These are phyloP conservation scores for Atrina japonica DNA, from an alignment of 2,888 invertebrate species.

Conservation along the genomic window DNA sequence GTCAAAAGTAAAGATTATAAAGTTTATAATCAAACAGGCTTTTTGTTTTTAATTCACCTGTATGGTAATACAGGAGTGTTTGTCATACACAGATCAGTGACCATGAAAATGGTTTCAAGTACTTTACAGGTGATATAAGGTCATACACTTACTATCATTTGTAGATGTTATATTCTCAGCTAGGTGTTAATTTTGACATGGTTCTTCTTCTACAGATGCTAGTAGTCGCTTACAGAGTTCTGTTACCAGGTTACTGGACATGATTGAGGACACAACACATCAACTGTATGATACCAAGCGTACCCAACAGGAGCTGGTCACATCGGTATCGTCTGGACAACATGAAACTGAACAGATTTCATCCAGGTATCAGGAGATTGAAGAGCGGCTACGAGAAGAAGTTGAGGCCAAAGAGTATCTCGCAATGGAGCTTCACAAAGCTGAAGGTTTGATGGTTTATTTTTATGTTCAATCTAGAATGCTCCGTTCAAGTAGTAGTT, in stretches of 20 bases:
- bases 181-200: too few species aligned
- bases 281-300: constrained; percentile 71
- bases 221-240: constrained; percentile 71
- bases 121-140: too few species aligned
- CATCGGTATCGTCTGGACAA: constrained; percentile 59
- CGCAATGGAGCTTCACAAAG: constrained; percentile 78
- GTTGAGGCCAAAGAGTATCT: constrained; percentile 76
- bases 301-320: constrained; percentile 70
- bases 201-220: constrained; percentile 65
- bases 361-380: constrained; percentile 67
- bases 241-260: constrained; percentile 73
- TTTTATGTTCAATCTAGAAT: too few species aligned
- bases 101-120: too few species aligned
- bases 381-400: constrained; percentile 70
- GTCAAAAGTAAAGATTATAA: too few species aligned
- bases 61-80: too few species aligned
- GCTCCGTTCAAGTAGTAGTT: too few species aligned
- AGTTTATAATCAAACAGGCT: too few species aligned
- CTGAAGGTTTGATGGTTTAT: constrained; percentile 78
- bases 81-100: too few species aligned
- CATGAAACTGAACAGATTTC: constrained; percentile 60
- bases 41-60: too few species aligned
- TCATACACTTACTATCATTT: too few species aligned
- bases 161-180: too few species aligned
- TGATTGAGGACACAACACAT: constrained; percentile 71